phyloP scores from a whole-genome alignment of 2,113 vertebrate genomes.

The Oncorhynchus gorbuscha region DNA sequence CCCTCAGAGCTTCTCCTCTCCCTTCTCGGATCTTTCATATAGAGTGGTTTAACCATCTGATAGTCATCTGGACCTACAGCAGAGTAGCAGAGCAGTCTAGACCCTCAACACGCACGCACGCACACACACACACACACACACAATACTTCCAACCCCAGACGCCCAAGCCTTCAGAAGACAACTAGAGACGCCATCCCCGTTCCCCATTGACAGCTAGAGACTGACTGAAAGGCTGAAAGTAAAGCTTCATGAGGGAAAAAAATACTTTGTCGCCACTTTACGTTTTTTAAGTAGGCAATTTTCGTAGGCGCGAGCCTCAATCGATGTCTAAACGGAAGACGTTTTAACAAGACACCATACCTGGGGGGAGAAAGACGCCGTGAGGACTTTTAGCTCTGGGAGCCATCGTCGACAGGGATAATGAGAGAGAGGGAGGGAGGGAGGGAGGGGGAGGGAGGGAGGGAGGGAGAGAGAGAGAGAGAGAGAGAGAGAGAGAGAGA shows the following conservation, averaged over 20 bases:
- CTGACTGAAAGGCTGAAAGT: not conserved
- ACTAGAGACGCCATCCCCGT: not conserved
- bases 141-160: not conserved
- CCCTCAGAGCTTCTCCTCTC: too few relatives aligned
- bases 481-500: constrained; percentile 4
- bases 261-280: not conserved
- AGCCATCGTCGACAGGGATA: not conserved
- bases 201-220: not conserved
- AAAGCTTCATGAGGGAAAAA: not conserved
- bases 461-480: not conserved
- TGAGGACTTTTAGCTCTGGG: not conserved
- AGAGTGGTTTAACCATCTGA: constrained; percentile 20
- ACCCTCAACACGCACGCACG: constrained; percentile 10
- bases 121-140: constrained; percentile 17
- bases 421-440: not conserved
- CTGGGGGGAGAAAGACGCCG: not conserved
- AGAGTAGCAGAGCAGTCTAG: constrained; percentile 7
- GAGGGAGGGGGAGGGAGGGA: too few relatives aligned
- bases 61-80: constrained; percentile 29
- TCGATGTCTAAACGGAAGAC: constrained; percentile 5
- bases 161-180: not conserved
- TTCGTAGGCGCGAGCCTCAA: constrained; percentile 5
- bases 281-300: constrained; percentile 14
- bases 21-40: constrained; percentile 38
- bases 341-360: not conserved